A percentile compares a stretch with the other conserved stretches of the same genome.
phyloP scores from a whole-genome alignment of 2,888 invertebrate genomes.

The Falcaria lacertinaria region DNA sequence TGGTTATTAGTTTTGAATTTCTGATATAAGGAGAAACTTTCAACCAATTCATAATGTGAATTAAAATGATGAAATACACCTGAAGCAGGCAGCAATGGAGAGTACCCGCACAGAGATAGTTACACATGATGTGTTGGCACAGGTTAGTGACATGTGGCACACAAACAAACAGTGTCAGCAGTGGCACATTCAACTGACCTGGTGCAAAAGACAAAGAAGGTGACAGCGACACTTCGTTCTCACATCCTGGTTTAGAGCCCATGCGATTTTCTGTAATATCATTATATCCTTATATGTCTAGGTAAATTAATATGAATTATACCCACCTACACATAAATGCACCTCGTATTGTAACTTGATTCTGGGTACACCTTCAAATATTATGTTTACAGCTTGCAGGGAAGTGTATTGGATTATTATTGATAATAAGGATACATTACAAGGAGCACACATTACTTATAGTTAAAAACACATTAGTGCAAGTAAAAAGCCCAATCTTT shows the following conservation, averaged over 20 bases:
- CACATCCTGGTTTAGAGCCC: constrained; percentile 74
- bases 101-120: constrained; percentile 29
- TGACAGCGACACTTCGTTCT: constrained; percentile 77
- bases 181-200: constrained; percentile 77
- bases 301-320: constrained; percentile 14
- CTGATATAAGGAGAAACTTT: not conserved
- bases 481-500: not conserved
- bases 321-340: no score
- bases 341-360: no score
- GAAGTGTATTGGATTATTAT: no score
- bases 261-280: constrained; percentile 78
- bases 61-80: constrained; percentile 25
- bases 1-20: constrained; percentile 1
- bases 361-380: no score
- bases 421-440: no score
- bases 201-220: constrained; percentile 75
- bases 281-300: constrained; percentile 55
- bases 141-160: constrained; percentile 76
- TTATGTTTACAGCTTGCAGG: no score
- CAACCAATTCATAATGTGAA: constrained; percentile 4
- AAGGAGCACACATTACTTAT: no score
- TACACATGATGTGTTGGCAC: constrained; percentile 36
- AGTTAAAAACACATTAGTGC: not conserved
- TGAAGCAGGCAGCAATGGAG: constrained; percentile 48
- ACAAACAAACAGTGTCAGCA: constrained; percentile 68